A percentile compares a stretch with the other conserved stretches of the same genome.
phyloP scores from a whole-genome alignment of 1,140 invertebrate genomes.

The Hormaphis cornu region DNA sequence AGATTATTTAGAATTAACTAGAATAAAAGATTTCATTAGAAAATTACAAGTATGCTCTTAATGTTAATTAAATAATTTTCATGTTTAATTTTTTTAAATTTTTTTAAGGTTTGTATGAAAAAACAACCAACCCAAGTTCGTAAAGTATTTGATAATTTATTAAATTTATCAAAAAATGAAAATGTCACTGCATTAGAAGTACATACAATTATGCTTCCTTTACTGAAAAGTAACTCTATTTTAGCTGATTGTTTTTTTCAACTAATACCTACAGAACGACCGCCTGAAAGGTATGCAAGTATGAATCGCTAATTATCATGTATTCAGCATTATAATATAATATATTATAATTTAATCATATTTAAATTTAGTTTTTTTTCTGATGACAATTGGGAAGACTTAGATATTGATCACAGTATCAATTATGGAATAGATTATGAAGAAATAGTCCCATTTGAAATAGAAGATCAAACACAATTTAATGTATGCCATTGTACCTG shows the following conservation, averaged over 20 bases:
- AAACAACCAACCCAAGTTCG: conserved; percentile 22
- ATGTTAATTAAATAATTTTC: background rate
- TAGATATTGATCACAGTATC: conserved; percentile 23
- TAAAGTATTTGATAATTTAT: conserved; percentile 19
- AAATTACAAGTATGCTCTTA: conserved; percentile 8
- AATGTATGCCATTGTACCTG: conserved; percentile 17
- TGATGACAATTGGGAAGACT: conserved; percentile 28
- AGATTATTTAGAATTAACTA: conserved; percentile 24
- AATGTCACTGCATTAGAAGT: conserved; percentile 20
- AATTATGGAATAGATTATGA: conserved; percentile 15
- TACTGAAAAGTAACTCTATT: conserved; percentile 12
- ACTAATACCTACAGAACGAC: conserved; percentile 17
- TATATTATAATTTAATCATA: background rate
- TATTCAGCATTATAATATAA: background rate
- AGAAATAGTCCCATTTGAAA: conserved; percentile 14
- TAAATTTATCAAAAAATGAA: conserved; percentile 10
- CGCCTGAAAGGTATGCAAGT: conserved; percentile 6
- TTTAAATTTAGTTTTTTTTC: conserved; percentile 7
- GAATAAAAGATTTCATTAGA: conserved; percentile 28
- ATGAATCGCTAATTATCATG: background rate
- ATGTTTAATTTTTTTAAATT: background rate
- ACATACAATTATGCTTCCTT: conserved; percentile 14
- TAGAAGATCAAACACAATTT: conserved; percentile 3
- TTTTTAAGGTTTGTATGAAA: conserved; percentile 21
- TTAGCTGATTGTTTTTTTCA: conserved; percentile 27